Base-by-base conservation (phyloP, 2,797 vertebrate genomes). In the Gouania willdenowi region DNA sequence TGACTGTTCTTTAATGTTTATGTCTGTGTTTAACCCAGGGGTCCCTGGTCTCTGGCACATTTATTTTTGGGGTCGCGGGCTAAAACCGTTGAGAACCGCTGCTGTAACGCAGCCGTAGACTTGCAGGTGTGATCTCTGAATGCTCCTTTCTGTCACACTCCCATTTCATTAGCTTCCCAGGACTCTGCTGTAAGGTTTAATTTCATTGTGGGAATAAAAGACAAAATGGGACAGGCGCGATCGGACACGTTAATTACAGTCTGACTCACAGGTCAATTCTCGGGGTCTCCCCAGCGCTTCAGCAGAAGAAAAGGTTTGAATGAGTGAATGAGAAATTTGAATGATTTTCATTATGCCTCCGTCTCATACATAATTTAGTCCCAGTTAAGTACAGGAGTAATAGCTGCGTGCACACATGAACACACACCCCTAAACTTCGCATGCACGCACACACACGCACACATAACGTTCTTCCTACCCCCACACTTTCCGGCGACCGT, bases 331-430 rank as follows among this genome's bases (percentile, higher is more conserved):
- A 51, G 37, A 59, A 41, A 37, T 36, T 41, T 79, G 75, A 81
- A 75, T 81, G 67, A 83, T 79, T 81, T 82, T 79, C 74, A 85
- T 81, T 77, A 82, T 73, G 72, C 60, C 56, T 62, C 71, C 69
- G 79, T 77, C 79, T 79, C 72, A 83, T 82, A 84, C 72, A 82
- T 84, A 79, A 83, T 83, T 83, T 82, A 81, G 71, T 83, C 72
- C 57, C 68, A 58, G 73, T 71, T 74, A 74, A 71, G 67, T 72
- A 69, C 59, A 55, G 25, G 57, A 78, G 72, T 68, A 59, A 71
- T 58, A 61, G 68, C 38, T 16, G 1, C 29, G 14, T 60, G 22
- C 44, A 27, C 46, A 3, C 35, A 13, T 40, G 14, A 25, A 40
- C 25, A 43, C 37, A 41, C 27, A 17, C 35, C 21, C 29, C 18